These are phyloP conservation scores for Corapipo altera DNA, from an alignment of 2,113 vertebrate species.

Conservation along the genomic window DNA sequence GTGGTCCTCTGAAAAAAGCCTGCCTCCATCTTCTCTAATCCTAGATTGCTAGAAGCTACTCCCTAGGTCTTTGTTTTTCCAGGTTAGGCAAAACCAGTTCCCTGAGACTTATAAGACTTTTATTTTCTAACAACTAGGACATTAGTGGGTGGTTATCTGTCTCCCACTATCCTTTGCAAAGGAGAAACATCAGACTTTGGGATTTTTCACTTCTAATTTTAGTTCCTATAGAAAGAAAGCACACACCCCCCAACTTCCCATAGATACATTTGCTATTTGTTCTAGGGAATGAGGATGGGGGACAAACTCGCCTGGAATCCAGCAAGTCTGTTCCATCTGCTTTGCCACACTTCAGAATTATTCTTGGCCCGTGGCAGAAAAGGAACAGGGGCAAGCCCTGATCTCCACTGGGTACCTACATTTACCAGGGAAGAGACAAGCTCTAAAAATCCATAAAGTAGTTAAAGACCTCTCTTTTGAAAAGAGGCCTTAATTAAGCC, in stretches of 20 bases:
- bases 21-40: background rate
- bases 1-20: background rate
- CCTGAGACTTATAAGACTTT: background rate
- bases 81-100: background rate
- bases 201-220: background rate
- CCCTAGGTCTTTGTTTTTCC: background rate
- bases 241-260: rapidly evolving
- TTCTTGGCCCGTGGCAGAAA: background rate
- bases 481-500: background rate
- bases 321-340: background rate
- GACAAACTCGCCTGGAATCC: background rate
- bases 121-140: background rate
- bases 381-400: background rate
- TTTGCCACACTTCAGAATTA: background rate
- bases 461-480: background rate
- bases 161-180: background rate
- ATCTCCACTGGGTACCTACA: background rate
- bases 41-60: background rate
- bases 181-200: background rate
- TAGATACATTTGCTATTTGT: background rate
- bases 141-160: background rate
- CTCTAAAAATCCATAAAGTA: background rate
- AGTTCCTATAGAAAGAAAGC: background rate
- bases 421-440: background rate
- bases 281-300: background rate